phyloP scores from a whole-genome alignment of 2,888 invertebrate genomes.

The Nomada lathburiana region DNA sequence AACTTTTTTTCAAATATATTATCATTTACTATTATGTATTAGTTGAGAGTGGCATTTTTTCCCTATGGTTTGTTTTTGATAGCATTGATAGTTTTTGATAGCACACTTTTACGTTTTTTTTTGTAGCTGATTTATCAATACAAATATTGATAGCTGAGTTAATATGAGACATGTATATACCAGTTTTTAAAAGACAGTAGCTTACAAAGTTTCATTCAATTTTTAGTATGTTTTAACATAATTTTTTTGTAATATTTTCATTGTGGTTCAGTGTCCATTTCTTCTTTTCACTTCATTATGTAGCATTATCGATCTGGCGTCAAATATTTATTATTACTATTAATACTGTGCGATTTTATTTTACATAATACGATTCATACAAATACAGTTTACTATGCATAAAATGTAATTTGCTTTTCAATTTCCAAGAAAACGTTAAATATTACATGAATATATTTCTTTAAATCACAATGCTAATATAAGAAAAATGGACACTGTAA shows the following conservation, averaged over 20 bases:
- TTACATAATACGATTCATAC: background rate
- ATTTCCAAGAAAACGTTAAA: slow-evolving; percentile 5
- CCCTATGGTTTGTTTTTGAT: slow-evolving; percentile 41
- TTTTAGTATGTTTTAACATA: slow-evolving; percentile 52
- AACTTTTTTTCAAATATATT: slow-evolving; percentile 28
- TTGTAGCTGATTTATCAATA: slow-evolving; percentile 40
- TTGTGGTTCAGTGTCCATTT: slow-evolving; percentile 77
- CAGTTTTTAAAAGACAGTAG: background rate
- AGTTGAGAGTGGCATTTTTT: slow-evolving; percentile 53
- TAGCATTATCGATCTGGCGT: slow-evolving; percentile 24
- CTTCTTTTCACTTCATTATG: slow-evolving; percentile 48
- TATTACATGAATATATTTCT: background rate
- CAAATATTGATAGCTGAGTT: slow-evolving; percentile 64
- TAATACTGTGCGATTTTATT: background rate
- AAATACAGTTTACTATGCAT: background rate
- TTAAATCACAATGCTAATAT: slow-evolving; percentile 14
- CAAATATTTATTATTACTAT: slow-evolving; percentile 12
- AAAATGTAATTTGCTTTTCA: slow-evolving; percentile 8
- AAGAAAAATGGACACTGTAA: slow-evolving; percentile 77
- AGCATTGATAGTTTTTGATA: no score
- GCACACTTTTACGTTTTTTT: slow-evolving; percentile 35
- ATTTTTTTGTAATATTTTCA: slow-evolving; percentile 54
- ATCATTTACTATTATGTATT: slow-evolving; percentile 24
- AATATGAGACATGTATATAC: slow-evolving; percentile 21
- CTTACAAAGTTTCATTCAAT: background rate